phyloP scores from a whole-genome alignment of 2,888 invertebrate genomes.

The Leptura quadrifasciata region DNA sequence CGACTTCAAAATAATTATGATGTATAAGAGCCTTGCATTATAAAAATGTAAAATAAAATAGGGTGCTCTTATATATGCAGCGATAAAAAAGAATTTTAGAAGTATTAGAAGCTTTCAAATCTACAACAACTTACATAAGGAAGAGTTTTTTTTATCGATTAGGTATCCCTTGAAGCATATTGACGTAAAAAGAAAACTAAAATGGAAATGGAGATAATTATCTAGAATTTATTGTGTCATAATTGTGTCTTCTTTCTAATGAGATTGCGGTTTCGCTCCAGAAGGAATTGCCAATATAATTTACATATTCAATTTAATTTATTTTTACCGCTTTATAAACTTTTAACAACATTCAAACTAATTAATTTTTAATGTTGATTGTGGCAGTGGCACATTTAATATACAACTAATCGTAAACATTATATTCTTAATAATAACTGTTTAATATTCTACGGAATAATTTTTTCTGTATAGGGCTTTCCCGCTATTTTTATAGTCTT shows the following conservation, averaged over 20 bases:
- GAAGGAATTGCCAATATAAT: too few relatives aligned
- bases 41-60: not conserved
- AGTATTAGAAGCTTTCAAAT: not conserved
- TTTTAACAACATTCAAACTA: too few relatives aligned
- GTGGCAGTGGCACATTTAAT: too few relatives aligned
- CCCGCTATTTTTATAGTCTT: too few relatives aligned
- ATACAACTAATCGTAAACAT: too few relatives aligned
- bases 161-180: not conserved
- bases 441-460: too few relatives aligned
- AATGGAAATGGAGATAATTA: not conserved
- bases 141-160: not conserved
- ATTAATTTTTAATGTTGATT: too few relatives aligned
- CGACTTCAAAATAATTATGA: not conserved
- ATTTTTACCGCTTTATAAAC: too few relatives aligned
- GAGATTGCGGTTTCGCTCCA: not conserved
- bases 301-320: too few relatives aligned
- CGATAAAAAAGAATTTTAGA: not conserved
- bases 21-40: not conserved
- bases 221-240: not conserved
- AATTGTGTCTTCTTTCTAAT: not conserved
- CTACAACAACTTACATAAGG: not conserved
- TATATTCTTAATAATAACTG: too few relatives aligned
- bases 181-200: not conserved
- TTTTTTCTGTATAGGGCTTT: too few relatives aligned
- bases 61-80: not conserved